Conservation (phyloP, 1,140 invertebrate genomes). For the Schmidtea mediterranea region DNA sequence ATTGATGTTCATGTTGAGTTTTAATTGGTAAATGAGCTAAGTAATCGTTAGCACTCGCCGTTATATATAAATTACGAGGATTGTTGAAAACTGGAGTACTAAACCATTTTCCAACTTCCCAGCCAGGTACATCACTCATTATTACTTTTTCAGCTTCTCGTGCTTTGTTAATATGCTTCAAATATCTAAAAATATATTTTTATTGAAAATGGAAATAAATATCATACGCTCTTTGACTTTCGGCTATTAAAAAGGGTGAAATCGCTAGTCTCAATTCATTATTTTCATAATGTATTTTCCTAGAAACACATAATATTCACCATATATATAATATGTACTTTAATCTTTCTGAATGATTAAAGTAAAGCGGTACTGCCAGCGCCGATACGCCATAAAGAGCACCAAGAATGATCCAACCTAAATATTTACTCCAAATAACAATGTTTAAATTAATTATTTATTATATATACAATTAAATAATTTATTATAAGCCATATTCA, state of each 20-base stretch:
- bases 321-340: no score
- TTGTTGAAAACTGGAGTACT: not conserved
- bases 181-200: constrained; percentile 9
- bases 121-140: constrained; percentile 53
- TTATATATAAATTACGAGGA: not conserved
- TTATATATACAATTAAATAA: no score
- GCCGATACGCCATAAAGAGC: no score
- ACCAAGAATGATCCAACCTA: no score
- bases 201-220: no score
- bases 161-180: constrained; percentile 47
- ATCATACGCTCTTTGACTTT: constrained; percentile 42
- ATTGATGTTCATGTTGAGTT: no score
- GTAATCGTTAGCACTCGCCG: not conserved
- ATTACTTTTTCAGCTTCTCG: constrained; percentile 47
- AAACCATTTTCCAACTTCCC: constrained; percentile 28
- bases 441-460: no score
- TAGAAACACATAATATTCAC: no score
- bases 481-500: no score
- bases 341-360: no score
- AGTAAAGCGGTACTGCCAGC: no score
- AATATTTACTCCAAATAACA: no score
- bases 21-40: not conserved
- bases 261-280: constrained; percentile 41
- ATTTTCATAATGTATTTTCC: constrained; percentile 36
- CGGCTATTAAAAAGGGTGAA: constrained; percentile 43